Evolutionary conservation across 2,888 invertebrate species (phyloP).

Genomic region (Orthonevra nobilis): DNA sequence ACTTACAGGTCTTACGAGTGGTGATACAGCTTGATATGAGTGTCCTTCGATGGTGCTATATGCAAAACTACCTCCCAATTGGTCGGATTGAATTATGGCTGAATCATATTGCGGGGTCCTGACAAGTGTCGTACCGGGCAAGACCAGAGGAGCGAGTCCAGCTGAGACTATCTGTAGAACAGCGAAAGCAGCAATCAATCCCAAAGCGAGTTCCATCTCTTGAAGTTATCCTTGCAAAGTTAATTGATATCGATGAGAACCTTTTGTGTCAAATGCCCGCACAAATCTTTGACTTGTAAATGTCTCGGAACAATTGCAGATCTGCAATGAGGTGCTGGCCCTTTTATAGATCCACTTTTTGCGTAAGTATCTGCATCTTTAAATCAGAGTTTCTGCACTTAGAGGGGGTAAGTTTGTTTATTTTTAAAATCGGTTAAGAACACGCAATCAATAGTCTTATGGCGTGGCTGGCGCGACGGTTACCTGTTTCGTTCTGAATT

Average conservation of each 20-base stretch:
- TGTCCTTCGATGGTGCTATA: conserved; percentile 82
- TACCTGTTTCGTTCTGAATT: conserved; percentile 47
- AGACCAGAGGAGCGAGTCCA: conserved; percentile 60
- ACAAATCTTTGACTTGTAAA: conserved; percentile 42
- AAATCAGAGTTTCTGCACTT: conserved; percentile 23
- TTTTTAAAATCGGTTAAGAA: conserved; percentile 29
- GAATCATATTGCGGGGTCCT: conserved; percentile 81
- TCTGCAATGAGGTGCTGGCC: conserved; percentile 1
- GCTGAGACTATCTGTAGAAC: conserved; percentile 56
- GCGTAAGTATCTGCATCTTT: conserved; percentile 13
- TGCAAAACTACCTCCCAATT: conserved; percentile 82
- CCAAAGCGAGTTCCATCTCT: conserved; percentile 50
- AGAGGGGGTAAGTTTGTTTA: conserved; percentile 16
- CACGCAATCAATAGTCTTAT: conserved; percentile 37
- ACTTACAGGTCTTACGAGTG: conserved; percentile 65
- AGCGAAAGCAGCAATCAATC: conserved; percentile 43
- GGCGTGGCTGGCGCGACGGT: conserved; percentile 11
- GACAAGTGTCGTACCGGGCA: conserved; percentile 71
- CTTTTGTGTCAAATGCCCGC: conserved; percentile 46
- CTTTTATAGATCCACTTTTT: conserved; percentile 62
- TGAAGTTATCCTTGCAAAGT: not conserved
- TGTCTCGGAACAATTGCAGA: conserved; percentile 61
- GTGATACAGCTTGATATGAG: conserved; percentile 80
- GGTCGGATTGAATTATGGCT: conserved; percentile 81
- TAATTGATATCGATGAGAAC: not conserved